phyloP scores from a whole-genome alignment of 1,140 invertebrate species.

The Dreissena polymorpha region DNA sequence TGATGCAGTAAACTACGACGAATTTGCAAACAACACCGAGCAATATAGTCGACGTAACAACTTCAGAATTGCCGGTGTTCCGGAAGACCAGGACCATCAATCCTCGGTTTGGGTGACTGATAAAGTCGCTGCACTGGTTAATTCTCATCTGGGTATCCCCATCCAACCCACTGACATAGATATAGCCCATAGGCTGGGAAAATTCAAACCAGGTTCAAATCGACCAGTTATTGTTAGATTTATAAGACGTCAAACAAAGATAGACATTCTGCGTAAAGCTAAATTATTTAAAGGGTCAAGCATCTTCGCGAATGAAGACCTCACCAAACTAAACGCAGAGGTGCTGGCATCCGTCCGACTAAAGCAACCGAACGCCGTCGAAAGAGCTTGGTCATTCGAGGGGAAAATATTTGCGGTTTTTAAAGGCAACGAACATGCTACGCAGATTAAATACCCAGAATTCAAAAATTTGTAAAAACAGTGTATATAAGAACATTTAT shows the following conservation, averaged over 20 bases:
- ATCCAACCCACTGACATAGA: neutral
- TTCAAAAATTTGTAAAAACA: too few species aligned
- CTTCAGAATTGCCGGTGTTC: constrained; percentile 7
- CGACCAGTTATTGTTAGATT: constrained; percentile 25
- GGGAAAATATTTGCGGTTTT: constrained; percentile 9
- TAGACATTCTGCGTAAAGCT: neutral
- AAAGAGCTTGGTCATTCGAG: constrained; percentile 7
- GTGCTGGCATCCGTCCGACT: neutral
- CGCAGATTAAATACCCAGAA: too few species aligned
- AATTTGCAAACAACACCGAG: constrained; percentile 7
- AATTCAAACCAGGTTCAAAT: constrained; percentile 5
- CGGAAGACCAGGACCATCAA: constrained; percentile 1
- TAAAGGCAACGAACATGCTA: too few species aligned
- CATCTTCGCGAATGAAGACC: constrained; percentile 12
- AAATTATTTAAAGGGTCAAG: neutral
- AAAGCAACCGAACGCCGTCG: neutral
- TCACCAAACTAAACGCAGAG: constrained; percentile 13
- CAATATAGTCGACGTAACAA: constrained; percentile 26
- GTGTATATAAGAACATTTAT: too few species aligned
- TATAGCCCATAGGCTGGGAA: constrained; percentile 12
- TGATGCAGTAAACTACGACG: too few species aligned
- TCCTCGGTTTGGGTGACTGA: neutral
- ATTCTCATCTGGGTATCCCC: constrained; percentile 9
- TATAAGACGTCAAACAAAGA: neutral
- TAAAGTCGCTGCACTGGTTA: neutral